phyloP scores from a whole-genome alignment of 2,888 invertebrate species.

The Tillus elongatus region DNA sequence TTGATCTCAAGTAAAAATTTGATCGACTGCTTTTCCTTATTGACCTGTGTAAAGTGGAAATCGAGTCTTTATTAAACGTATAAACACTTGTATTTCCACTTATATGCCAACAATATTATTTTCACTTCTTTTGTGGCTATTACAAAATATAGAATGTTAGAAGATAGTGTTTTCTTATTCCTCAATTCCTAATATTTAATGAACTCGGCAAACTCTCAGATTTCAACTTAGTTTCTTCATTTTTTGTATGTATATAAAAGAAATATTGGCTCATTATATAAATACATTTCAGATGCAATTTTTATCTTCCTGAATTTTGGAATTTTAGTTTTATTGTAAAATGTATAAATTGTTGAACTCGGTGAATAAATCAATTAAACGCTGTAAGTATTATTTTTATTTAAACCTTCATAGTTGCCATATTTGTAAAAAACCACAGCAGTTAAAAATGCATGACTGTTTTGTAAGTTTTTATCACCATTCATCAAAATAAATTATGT shows the following conservation, averaged over 20 bases:
- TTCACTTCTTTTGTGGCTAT: slow-evolving; percentile 32
- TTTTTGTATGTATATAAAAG: slow-evolving; percentile 23
- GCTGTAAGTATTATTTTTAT: no score
- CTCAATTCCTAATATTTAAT: slow-evolving; percentile 17
- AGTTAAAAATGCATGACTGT: no score
- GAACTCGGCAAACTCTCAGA: slow-evolving; percentile 16
- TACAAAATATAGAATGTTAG: slow-evolving; percentile 33
- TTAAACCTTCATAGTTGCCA: no score
- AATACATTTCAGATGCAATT: slow-evolving; percentile 21
- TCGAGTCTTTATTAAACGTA: slow-evolving; percentile 19
- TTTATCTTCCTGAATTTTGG: slow-evolving; percentile 25
- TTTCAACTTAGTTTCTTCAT: slow-evolving; percentile 17
- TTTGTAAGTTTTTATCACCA: no score
- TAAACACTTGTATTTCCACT: no score
- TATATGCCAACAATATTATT: slow-evolving; percentile 26
- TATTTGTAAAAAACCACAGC: no score
- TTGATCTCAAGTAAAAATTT: slow-evolving; percentile 38
- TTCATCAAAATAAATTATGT: no score
- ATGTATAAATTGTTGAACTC: slow-evolving; percentile 27
- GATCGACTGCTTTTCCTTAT: slow-evolving; percentile 32
- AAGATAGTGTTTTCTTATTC: slow-evolving; percentile 27
- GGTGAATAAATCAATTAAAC: no score
- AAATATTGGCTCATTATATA: no score
- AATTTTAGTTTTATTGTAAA: slow-evolving; percentile 25
- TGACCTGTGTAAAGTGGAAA: slow-evolving; percentile 15